Base-by-base conservation (phyloP, 2,113 vertebrate species). In the Gymnorhina tibicen region DNA sequence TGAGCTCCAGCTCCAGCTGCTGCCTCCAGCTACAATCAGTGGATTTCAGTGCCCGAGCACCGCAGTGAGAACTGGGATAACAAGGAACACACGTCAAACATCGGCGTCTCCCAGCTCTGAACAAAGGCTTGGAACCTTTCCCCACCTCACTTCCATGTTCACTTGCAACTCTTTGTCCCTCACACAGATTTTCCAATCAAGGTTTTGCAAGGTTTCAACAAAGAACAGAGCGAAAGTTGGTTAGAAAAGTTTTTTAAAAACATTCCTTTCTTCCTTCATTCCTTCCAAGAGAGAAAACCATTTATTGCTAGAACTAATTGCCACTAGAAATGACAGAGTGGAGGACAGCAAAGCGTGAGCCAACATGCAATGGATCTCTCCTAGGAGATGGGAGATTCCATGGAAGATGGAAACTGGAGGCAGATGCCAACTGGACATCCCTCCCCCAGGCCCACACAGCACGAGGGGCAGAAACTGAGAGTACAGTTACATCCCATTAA, bases 1-100 rank as follows among this genome's bases (percentile, higher is more conserved):
- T 4, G 89, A 95, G 87, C 96, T 52, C 81, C 23, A 95, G 86
- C 96, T 55, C 80, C 23, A 79, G 86, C 92, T 91, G 93, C 84
- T 91, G 92, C 84, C 94, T 91, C 66, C 93, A 91, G 90, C 92
- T 63, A 85, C 72, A 66, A 52, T 46, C 63, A 59, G 19, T 4
- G 18, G 28, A 22, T 79, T 90, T 44, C 90, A 77, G 82, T 26
- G 82, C 44, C 18, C 11, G 9, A 58, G 67, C 80, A 67, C 89
- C 47, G 72, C 87, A 69, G 15, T 5, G 22, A 6, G 59, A 49
- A 72, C 87, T 3, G 21, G 81, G 93, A 14, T 96, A 88, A 96
- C 88, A 44, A 92, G 91, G 73, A 18, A 26, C 35, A 76, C 46
- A 67, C 22, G 22, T 84, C 96, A 72, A n/a, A 81, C 62, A 53